Base-by-base conservation (phyloP, 1,140 invertebrate genomes). In the Hyposmocoma kahamanoa region DNA sequence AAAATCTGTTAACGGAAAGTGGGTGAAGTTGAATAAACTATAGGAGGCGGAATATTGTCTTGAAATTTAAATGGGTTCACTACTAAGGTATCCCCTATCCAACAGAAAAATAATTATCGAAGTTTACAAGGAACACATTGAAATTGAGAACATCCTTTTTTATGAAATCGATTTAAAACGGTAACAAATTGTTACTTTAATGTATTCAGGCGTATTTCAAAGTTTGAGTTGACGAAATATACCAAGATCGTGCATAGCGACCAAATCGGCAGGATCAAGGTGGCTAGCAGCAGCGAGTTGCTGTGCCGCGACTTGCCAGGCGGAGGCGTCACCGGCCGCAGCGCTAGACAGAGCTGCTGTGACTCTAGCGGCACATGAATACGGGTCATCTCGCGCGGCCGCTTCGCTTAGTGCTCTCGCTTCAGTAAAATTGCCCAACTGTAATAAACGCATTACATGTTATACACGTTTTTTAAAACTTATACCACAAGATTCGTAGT, bases 181-280 rank as follows among this genome's bases (percentile, higher is more conserved):
- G 24, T 20, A 24, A 24, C 11, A 43, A 43, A 13, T 22, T 42
- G 17, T 36, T 22, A 26, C 0, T 34, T 19, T 38, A 38, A 48
- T 8, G 17, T 20, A 24, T n/a, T n/a, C n/a, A n/a, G n/a, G n/a
- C n/a, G n/a, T n/a, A n/a, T n/a, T n/a, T n/a, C n/a, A n/a, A n/a
- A n/a, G n/a, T n/a, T n/a, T n/a, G n/a, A n/a, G n/a, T n/a, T n/a
- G 24, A 6, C 11, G 24, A 11, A 6, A 11, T 26, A 18, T 56
- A 83, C 81, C 81, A 1, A 78, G 59, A 47, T 84, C 67, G 22
- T 84, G 77, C 56, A 69, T 67, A 34, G 77, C 79, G 0, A 82
- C 67, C 6, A 81, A 63, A 24, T 84, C 71, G 1, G 81, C 76
- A 0, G 81, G 81, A 20, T 84, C 79, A 9, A 84, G 67, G 42